Percentiles rank a stretch among this genome's conserved stretches.
These are phyloP conservation scores for Bombus terrestris DNA, from an alignment of 1,140 invertebrate species.

Conservation along the genomic window DNA sequence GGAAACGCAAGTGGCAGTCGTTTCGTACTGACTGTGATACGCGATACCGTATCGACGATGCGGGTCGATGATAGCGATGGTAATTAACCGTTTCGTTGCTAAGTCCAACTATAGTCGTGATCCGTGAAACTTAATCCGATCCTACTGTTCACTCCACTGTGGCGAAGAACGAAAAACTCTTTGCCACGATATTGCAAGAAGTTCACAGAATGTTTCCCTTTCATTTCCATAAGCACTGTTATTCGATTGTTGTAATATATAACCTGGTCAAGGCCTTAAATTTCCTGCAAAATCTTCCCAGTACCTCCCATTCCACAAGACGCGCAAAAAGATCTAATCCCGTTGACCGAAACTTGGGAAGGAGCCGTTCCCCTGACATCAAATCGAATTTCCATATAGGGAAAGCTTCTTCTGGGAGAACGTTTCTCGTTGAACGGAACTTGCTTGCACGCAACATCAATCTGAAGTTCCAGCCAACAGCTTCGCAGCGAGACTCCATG, in stretches of 20 bases:
- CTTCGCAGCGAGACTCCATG: not conserved
- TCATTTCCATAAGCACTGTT: too few relatives aligned
- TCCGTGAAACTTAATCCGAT: not conserved
- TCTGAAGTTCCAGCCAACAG: not conserved
- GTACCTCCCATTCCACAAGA: too few relatives aligned
- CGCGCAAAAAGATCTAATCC: not conserved
- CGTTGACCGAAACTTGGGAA: not conserved
- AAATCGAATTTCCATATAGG: not conserved
- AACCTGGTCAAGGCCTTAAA: too few relatives aligned
- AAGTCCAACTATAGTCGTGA: not conserved
- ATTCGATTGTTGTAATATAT: too few relatives aligned
- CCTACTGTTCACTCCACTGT: too few relatives aligned
- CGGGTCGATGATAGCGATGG: conserved; percentile 5
- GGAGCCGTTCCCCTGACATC: not conserved
- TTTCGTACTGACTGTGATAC: not conserved
- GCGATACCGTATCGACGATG: not conserved
- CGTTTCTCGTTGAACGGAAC: too few relatives aligned
- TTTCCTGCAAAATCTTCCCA: too few relatives aligned
- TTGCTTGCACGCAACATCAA: not conserved
- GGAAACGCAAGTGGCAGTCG: too few relatives aligned
- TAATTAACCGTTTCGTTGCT: conserved; percentile 8
- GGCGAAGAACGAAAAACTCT: too few relatives aligned
- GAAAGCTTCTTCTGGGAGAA: not conserved
- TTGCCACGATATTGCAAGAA: too few relatives aligned
- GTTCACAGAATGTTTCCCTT: too few relatives aligned